Conservation (phyloP, 2,888 invertebrate species). For the Athetis lepigone region DNA sequence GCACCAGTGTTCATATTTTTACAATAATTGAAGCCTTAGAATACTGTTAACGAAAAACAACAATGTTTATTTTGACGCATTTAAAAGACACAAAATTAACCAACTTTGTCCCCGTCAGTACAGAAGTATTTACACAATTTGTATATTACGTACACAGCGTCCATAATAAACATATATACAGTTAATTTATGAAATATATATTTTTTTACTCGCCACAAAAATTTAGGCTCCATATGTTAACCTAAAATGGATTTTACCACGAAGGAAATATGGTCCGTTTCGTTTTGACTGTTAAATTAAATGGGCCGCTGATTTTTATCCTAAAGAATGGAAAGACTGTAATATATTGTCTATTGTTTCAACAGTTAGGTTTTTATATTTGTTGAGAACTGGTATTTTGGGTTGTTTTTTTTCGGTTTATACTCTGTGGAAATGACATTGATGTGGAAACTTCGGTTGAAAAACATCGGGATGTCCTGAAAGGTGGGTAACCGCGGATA, state of each 20-base stretch:
- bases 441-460: no score
- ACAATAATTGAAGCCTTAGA: no score
- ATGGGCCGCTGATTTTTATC: slow-evolving; percentile 49
- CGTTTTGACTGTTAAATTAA: slow-evolving; percentile 41
- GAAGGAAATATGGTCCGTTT: slow-evolving; percentile 43
- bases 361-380: slow-evolving; percentile 42
- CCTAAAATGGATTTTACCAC: slow-evolving; percentile 40
- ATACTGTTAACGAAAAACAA: no score
- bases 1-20: no score
- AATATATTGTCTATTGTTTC: slow-evolving; percentile 57
- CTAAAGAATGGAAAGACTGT: slow-evolving; percentile 35
- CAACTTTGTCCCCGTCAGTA: neutral
- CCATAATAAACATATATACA: slow-evolving; percentile 10
- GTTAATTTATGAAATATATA: slow-evolving; percentile 48
- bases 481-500: no score
- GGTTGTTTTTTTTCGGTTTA: slow-evolving; percentile 2
- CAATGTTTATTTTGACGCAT: no score
- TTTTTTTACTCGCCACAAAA: slow-evolving; percentile 29
- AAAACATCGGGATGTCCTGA: no score
- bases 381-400: slow-evolving; percentile 42
- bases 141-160: neutral
- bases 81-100: no score
- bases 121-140: slow-evolving; percentile 8
- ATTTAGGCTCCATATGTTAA: slow-evolving; percentile 34
- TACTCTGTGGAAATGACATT: neutral